phyloP scores from a whole-genome alignment of 2,797 vertebrate species.

The Chlorospingus semifuscus region DNA sequence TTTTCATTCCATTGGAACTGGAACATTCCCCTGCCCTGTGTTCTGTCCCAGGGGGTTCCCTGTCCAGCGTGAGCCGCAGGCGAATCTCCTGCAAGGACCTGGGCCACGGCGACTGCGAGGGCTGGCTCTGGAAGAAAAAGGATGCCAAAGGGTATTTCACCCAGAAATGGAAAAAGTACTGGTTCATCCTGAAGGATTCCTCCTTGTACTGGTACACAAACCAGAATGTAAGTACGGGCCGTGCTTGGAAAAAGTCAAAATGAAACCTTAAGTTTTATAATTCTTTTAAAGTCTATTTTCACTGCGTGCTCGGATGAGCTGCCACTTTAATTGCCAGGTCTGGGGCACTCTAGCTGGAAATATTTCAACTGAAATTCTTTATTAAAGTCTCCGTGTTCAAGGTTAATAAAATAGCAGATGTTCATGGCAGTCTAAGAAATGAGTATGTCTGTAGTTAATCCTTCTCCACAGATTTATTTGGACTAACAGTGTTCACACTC shows the following conservation, averaged over 20 bases:
- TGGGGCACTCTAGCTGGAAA: neutral
- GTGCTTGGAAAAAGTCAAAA: neutral
- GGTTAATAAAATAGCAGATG: neutral
- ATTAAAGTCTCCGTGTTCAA: neutral
- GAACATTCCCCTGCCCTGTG: neutral
- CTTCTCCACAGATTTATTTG: neutral
- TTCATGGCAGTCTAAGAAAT: neutral
- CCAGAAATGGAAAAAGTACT: conserved; percentile 92
- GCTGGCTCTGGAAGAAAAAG: conserved; percentile 92
- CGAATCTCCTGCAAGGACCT: conserved; percentile 86
- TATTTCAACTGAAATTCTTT: neutral
- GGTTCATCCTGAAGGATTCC: conserved; percentile 91
- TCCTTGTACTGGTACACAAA: conserved; percentile 93
- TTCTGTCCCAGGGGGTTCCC: conserved; percentile 71
- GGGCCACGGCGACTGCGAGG: conserved; percentile 87
- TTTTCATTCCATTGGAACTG: neutral
- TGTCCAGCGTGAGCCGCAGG: conserved; percentile 84
- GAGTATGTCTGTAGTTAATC: neutral
- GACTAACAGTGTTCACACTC: neutral
- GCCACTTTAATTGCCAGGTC: neutral
- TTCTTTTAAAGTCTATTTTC: neutral
- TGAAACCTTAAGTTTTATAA: neutral
- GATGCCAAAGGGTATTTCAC: conserved; percentile 90
- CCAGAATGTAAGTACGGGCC: conserved; percentile 83
- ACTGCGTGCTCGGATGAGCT: neutral